Percentiles rank a stretch among this genome's conserved stretches.
These are phyloP conservation scores for Serrognathus titanus DNA, from an alignment of 2,888 invertebrate genomes.

Conservation along the genomic window DNA sequence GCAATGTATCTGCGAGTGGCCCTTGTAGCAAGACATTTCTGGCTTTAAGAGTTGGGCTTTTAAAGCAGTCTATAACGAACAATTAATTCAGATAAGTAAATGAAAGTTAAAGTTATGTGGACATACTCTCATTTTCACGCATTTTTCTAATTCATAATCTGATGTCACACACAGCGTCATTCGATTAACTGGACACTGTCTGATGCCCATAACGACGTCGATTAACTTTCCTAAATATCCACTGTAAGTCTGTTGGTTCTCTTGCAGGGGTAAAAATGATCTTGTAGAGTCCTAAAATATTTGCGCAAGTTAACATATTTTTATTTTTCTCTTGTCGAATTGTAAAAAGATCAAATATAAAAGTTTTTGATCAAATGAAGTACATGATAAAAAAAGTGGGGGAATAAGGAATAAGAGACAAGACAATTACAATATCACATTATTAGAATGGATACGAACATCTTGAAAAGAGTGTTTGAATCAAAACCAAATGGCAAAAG, in stretches of 20 bases:
- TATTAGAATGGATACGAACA: no score
- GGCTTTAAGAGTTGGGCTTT: slow-evolving; percentile 84
- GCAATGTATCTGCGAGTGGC: slow-evolving; percentile 80
- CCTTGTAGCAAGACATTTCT: slow-evolving; percentile 75
- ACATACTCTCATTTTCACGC: slow-evolving; percentile 82
- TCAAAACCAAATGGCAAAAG: no score
- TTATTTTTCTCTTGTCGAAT: no score
- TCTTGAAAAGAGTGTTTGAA: no score
- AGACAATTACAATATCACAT: no score
- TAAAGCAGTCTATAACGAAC: slow-evolving; percentile 65
- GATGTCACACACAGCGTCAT: slow-evolving; percentile 91
- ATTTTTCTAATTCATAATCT: slow-evolving; percentile 85
- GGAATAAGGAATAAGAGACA: no score
- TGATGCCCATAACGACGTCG: slow-evolving; percentile 68
- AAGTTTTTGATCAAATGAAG: no score
- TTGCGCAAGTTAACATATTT: no score
- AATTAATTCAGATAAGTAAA: background rate
- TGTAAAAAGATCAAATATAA: no score
- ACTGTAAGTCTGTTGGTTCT: slow-evolving; percentile 72
- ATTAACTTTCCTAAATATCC: slow-evolving; percentile 68
- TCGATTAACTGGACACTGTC: slow-evolving; percentile 79
- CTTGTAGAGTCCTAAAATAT: slow-evolving; percentile 67
- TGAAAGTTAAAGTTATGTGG: background rate
- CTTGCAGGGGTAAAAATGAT: slow-evolving; percentile 62
- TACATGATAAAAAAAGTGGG: background rate